Conservation (phyloP, 2,113 vertebrate species). For the Spermophilus dauricus region DNA sequence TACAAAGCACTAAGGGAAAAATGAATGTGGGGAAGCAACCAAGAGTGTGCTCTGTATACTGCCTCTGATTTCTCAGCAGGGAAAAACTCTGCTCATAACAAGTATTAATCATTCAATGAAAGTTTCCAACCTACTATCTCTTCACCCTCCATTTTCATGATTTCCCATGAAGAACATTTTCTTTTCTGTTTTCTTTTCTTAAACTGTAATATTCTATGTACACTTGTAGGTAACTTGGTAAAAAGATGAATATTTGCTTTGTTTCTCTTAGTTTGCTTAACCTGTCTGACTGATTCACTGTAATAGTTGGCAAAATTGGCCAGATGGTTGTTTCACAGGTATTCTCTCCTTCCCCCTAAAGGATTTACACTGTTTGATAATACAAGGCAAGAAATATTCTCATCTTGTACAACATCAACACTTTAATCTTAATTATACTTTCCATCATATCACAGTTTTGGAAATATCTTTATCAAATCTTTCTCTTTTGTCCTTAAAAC, state of each 20-base stretch:
- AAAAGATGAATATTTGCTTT: background rate
- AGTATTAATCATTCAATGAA: background rate
- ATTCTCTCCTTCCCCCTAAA: background rate
- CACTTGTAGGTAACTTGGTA: background rate
- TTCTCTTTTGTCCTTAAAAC: background rate
- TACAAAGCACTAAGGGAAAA: background rate
- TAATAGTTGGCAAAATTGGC: background rate
- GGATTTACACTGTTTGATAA: background rate
- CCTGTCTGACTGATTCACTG: background rate
- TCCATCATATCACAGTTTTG: background rate
- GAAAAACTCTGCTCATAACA: background rate
- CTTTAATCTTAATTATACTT: background rate
- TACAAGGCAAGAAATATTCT: background rate
- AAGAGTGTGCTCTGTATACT: background rate
- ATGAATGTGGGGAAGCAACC: background rate
- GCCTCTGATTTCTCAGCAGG: background rate
- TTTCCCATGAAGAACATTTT: background rate
- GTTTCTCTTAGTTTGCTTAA: background rate
- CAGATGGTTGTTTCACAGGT: background rate
- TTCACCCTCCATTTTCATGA: background rate
- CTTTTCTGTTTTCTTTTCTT: background rate
- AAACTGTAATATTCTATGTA: background rate
- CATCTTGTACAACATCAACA: background rate
- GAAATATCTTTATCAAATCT: background rate
- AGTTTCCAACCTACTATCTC: rapidly evolving